These are phyloP conservation scores for Camponotus vicinus DNA, from an alignment of 1,140 invertebrate species.

Conservation along the genomic window DNA sequence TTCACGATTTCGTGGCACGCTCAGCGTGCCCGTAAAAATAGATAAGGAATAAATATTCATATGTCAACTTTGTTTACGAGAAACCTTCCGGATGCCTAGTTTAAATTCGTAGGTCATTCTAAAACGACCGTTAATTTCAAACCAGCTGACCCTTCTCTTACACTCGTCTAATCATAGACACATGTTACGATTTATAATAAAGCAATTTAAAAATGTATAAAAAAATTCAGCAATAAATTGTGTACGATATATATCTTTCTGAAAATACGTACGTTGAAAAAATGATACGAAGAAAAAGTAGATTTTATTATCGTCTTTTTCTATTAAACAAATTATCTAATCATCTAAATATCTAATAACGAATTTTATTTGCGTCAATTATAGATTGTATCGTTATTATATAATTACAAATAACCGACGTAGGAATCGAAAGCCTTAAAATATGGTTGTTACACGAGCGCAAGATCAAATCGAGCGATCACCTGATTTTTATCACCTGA, in stretches of 20 bases:
- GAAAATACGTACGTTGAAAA: background rate
- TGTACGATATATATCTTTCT: background rate
- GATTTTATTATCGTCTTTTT: background rate
- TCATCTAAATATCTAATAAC: background rate
- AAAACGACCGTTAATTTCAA: conserved; percentile 8
- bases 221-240: background rate
- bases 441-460: conserved; percentile 3
- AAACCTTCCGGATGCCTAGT: conserved; percentile 9
- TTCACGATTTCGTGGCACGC: conserved; percentile 17
- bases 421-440: background rate
- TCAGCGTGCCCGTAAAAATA: conserved; percentile 16
- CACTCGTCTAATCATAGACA: background rate
- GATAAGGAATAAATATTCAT: conserved; percentile 41
- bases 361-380: background rate
- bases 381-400: background rate
- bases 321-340: conserved; percentile 2
- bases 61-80: conserved; percentile 36
- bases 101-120: conserved; percentile 3
- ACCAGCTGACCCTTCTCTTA: conserved; percentile 15
- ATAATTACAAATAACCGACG: background rate
- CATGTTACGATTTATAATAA: background rate
- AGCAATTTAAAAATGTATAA: background rate
- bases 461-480: conserved; percentile 16
- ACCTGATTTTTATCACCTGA: conserved; percentile 31
- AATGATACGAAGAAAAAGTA: background rate